These are phyloP conservation scores for Silurus glanis DNA, from an alignment of 2,113 vertebrate species.

Conservation along the genomic window DNA sequence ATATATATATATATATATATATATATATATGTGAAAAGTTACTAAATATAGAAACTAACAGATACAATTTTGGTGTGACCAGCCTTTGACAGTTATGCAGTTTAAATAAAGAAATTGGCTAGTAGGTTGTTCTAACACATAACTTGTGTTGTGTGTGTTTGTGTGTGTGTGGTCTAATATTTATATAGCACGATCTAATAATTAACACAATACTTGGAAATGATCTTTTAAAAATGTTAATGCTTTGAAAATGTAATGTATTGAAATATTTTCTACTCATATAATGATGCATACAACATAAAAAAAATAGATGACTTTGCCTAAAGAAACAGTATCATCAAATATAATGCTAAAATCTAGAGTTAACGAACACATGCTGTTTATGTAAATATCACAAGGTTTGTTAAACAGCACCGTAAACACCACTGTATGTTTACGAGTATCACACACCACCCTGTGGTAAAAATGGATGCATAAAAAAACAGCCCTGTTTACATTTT, in stretches of 20 bases:
- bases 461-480: neutral
- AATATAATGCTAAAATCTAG: too few relatives aligned
- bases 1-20: neutral
- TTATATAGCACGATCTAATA: neutral
- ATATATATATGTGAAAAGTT: neutral
- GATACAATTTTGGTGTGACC: neutral
- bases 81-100: neutral
- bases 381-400: neutral
- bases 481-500: neutral
- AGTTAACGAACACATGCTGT: neutral
- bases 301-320: neutral
- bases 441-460: slow-evolving; percentile 28
- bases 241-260: neutral
- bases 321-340: neutral
- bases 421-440: neutral
- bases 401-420: neutral
- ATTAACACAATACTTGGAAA: neutral
- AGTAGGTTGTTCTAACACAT: neutral
- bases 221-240: neutral
- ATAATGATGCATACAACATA: neutral
- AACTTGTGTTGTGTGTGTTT: neutral
- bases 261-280: neutral
- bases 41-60: neutral
- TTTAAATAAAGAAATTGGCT: neutral
- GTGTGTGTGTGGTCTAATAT: neutral